Percentiles rank a stretch among this genome's conserved stretches.
Evolutionary conservation across 1,140 invertebrate genomes (phyloP).

Genomic region (Thereuonema tuberculata): DNA sequence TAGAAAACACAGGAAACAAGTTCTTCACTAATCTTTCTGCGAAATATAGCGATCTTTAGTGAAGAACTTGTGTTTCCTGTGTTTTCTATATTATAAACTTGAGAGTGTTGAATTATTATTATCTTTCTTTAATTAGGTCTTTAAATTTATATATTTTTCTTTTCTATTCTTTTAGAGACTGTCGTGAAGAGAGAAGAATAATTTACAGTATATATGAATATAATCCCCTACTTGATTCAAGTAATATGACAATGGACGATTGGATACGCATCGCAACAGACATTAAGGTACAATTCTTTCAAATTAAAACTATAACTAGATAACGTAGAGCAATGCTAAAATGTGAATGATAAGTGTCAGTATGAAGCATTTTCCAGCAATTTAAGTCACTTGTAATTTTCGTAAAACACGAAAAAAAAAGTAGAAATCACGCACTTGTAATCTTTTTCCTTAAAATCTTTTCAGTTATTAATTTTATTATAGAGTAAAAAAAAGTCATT

Average conservation of each 20-base stretch:
- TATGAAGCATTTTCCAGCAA: no score
- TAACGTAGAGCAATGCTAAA: neutral
- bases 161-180: slow-evolving; percentile 27
- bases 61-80: no score
- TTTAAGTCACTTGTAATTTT: no score
- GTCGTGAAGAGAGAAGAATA: slow-evolving; percentile 40
- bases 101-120: neutral
- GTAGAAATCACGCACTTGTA: no score
- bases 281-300: slow-evolving; percentile 49
- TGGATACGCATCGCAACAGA: slow-evolving; percentile 81
- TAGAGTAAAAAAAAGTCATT: no score
- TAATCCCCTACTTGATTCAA: slow-evolving; percentile 73
- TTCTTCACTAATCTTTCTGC: no score
- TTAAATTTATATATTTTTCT: slow-evolving; percentile 2
- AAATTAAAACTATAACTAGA: neutral
- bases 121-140: slow-evolving; percentile 12
- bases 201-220: slow-evolving; percentile 77
- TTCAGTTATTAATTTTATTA: no score
- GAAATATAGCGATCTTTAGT: no score
- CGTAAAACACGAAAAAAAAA: no score
- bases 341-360: neutral
- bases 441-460: no score
- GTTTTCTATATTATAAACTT: slow-evolving; percentile 8
- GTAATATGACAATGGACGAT: slow-evolving; percentile 81
- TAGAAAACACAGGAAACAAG: no score